Base-by-base conservation (phyloP, 2,797 vertebrate genomes). In the Diceros bicornis region DNA sequence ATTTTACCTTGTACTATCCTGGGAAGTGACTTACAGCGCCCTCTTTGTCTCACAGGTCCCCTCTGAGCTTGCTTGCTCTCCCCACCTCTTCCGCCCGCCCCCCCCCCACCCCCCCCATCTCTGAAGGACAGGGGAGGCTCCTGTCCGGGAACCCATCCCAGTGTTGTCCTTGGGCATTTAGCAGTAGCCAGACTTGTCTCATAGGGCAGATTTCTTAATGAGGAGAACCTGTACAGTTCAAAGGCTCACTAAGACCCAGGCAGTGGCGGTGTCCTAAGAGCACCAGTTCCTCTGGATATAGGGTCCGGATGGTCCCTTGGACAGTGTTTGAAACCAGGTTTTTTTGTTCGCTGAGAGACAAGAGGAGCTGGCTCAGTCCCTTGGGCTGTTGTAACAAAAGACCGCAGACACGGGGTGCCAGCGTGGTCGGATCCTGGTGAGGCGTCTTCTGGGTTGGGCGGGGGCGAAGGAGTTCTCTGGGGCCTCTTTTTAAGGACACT, bases 291-390 rank as follows among this genome's bases (percentile, higher is more conserved):
- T 37, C 2, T 6, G 72, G n/a, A 47, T 72, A 1, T 8, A 64
- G 37, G 47, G 7, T 7, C 37, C 57, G 6, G 34, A 0, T 0
- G 0, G 13, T 64, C 32, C 83, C 11, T 68, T 20, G 61, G 0
- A 16, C 6, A 12, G 29, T 79, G 12, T 74, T 74, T 16, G 91
- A n/a, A 37, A 21, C 27, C 57, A 1, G n/a, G 4, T 18, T 44
- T 68, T 52, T 52, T 57, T 90, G 17, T 32, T 7, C 16, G 4
- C 21, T 29, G 37, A 59, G 41, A n/a, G 12, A n/a, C 4, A 27
- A 14, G 59, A 47, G 34, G 11, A 41, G 64, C 66, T 61, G 57
- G 23, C 32, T 68, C 27, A 1, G 34, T 57, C 34, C 55, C 68
- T 25, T 7, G 37, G 29, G 52, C 62, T 34, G 50, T n/a, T 52